These are phyloP conservation scores for Calcarius ornatus DNA, from an alignment of 2,113 vertebrate species.

Conservation along the genomic window DNA sequence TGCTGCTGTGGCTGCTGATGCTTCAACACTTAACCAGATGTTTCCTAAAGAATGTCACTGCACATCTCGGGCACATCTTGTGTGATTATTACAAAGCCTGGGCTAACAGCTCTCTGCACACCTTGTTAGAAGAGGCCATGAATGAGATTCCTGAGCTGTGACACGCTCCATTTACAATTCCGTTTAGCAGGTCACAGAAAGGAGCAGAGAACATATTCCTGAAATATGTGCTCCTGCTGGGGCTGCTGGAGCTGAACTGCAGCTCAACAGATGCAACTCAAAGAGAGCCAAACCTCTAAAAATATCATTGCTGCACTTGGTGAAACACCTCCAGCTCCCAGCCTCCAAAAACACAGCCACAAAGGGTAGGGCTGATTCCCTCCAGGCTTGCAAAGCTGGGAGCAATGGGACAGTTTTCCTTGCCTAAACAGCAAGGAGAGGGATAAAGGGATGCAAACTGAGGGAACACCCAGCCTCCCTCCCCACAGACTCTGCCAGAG, in stretches of 20 bases:
- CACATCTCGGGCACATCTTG: neutral
- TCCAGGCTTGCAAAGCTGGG: neutral
- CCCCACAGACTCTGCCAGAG: neutral
- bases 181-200: constrained; percentile 43
- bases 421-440: neutral
- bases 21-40: neutral
- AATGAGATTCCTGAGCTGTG: constrained; percentile 19
- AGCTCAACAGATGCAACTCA: neutral
- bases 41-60: neutral
- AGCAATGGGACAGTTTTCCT: accelerated
- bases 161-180: constrained; percentile 30
- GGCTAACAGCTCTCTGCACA: neutral
- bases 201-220: neutral
- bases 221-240: neutral
- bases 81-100: neutral
- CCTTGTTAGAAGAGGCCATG: constrained; percentile 9
- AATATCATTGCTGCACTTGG: neutral
- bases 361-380: neutral
- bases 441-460: neutral
- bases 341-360: neutral
- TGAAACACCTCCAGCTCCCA: neutral
- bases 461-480: neutral
- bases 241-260: neutral
- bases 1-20: neutral
- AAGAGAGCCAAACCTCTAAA: neutral